phyloP scores from a whole-genome alignment of 1,140 invertebrate genomes.

The Drosophila littoralis region DNA sequence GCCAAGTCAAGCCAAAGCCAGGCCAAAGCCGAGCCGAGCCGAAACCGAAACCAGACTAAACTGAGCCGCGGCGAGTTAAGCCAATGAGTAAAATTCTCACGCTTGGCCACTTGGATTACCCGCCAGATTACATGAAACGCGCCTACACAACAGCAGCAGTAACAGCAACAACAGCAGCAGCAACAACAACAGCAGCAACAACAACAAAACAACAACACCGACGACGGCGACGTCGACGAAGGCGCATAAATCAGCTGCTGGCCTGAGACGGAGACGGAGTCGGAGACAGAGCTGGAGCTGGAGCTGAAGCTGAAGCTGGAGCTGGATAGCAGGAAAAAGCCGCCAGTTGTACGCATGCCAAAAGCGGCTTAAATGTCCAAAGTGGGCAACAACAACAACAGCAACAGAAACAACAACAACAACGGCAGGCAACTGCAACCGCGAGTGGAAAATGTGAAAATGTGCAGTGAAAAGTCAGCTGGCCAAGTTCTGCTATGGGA shows the following conservation, averaged over 20 bases:
- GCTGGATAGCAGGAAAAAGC: constrained; percentile 56
- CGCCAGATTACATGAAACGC: constrained; percentile 81
- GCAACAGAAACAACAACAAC: constrained; percentile 31
- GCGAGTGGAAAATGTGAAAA: constrained; percentile 79
- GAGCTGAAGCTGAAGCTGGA: constrained; percentile 12
- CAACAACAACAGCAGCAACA: constrained; percentile 30
- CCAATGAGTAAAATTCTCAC: constrained; percentile 78
- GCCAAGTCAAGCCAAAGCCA: constrained; percentile 20
- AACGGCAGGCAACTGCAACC: constrained; percentile 10
- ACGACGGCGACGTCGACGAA: constrained; percentile 21
- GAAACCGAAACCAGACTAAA: background rate
- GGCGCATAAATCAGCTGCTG: constrained; percentile 75
- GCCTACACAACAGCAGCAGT: constrained; percentile 65
- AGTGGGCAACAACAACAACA: constrained; percentile 73
- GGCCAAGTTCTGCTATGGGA: constrained; percentile 73
- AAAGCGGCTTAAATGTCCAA: constrained; percentile 83
- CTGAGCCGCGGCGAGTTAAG: constrained; percentile 23
- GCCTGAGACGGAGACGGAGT: constrained; percentile 16
- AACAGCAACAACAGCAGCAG: constrained; percentile 16
- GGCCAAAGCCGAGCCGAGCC: background rate
- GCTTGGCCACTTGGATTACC: constrained; percentile 80
- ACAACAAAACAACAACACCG: constrained; percentile 6
- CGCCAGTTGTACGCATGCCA: constrained; percentile 81
- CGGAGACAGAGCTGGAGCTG: constrained; percentile 33
- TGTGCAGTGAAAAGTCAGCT: constrained; percentile 75